Evolutionary conservation across 1,140 invertebrate genomes (phyloP).

Genomic region (Pollicipes pollicipes): DNA sequence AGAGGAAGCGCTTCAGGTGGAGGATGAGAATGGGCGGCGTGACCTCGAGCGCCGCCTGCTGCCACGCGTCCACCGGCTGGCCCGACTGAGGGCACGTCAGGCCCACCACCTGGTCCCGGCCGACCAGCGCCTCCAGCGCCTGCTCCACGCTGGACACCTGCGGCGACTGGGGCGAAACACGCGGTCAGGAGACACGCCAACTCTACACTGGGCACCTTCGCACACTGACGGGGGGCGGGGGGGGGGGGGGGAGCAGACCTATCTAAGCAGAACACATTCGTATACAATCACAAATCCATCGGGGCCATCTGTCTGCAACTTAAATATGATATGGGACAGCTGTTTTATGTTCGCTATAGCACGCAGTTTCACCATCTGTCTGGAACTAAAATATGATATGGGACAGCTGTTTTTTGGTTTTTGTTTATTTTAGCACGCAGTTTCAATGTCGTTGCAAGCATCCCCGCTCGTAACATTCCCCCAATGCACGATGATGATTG

Average conservation of each 20-base stretch:
- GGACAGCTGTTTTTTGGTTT: too few relatives aligned
- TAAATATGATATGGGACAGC: too few relatives aligned
- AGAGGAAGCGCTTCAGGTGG: constrained; percentile 61
- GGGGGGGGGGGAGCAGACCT: constrained; percentile 13
- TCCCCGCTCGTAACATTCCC: too few relatives aligned
- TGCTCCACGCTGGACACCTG: constrained; percentile 45
- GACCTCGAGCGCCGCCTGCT: constrained; percentile 54
- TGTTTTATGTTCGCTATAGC: too few relatives aligned
- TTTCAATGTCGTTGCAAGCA: too few relatives aligned
- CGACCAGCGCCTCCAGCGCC: constrained; percentile 65
- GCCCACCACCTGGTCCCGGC: constrained; percentile 63
- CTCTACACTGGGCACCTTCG: constrained; percentile 39
- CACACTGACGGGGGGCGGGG: constrained; percentile 10
- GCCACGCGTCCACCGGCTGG: constrained; percentile 44
- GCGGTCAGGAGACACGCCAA: constrained; percentile 38
- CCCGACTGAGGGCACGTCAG: constrained; percentile 62
- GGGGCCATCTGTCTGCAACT: too few relatives aligned
- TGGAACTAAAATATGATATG: too few relatives aligned
- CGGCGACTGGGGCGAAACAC: constrained; percentile 12
- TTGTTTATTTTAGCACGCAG: too few relatives aligned
- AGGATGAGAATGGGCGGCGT: constrained; percentile 68
- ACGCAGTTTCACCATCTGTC: too few relatives aligned
- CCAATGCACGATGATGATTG: too few relatives aligned
- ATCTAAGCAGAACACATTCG: neutral
- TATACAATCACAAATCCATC: constrained; percentile 1